Percentiles rank a stretch among this genome's conserved stretches.
Evolutionary conservation across 2,888 invertebrate species (phyloP).

Genomic region (Polydrusus tereticollis): DNA sequence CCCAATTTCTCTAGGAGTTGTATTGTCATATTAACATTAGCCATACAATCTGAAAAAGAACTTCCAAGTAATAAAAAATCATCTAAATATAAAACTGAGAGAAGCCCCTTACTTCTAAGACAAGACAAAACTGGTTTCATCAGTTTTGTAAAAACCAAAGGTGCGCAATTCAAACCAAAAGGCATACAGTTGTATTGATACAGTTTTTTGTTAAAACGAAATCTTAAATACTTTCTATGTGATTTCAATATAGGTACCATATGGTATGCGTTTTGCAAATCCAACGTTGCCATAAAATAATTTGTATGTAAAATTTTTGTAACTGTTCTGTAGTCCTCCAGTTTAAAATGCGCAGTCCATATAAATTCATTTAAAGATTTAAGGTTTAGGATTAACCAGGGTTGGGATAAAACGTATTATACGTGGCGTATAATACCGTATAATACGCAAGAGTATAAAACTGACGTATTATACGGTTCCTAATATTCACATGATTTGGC

Average conservation of each 20-base stretch:
- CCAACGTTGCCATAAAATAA: conserved; percentile 29
- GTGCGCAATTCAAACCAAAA: conserved; percentile 19
- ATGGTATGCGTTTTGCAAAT: conserved; percentile 18
- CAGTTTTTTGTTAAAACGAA: not conserved
- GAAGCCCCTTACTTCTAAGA: not conserved
- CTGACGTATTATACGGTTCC: no score
- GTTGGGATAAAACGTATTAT: no score
- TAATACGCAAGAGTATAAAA: no score
- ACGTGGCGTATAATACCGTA: no score
- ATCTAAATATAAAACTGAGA: conserved; percentile 27
- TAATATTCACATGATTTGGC: no score
- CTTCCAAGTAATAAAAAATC: conserved; percentile 21
- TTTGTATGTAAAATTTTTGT: not conserved
- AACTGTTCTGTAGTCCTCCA: conserved; percentile 3
- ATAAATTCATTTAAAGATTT: conserved; percentile 6
- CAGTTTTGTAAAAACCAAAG: conserved; percentile 29
- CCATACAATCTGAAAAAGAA: not conserved
- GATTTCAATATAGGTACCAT: not conserved
- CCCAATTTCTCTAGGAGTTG: not conserved
- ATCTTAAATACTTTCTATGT: conserved; percentile 20
- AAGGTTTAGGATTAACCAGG: conserved; percentile 20
- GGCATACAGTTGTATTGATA: conserved; percentile 29
- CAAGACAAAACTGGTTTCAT: conserved; percentile 23
- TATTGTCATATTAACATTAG: not conserved
- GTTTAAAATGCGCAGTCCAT: conserved; percentile 10